Conservation (phyloP, 2,113 vertebrate species). For the Psophia crepitans region DNA sequence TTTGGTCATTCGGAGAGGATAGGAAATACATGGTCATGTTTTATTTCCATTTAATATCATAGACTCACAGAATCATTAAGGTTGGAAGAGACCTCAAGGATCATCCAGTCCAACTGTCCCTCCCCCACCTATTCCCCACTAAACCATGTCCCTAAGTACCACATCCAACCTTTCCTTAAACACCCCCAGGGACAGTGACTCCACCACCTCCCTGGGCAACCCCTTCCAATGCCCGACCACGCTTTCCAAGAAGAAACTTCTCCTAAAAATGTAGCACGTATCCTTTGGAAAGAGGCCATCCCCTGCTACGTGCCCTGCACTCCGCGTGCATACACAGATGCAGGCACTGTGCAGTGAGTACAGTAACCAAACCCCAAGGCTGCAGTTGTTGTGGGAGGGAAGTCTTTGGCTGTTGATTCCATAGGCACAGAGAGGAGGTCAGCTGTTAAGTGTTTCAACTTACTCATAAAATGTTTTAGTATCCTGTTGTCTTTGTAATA, state of each 20-base stretch:
- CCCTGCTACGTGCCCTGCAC: not conserved
- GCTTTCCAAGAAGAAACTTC: too few species aligned
- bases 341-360: not conserved
- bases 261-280: too few species aligned
- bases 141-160: too few species aligned
- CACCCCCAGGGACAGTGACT: too few species aligned
- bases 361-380: not conserved
- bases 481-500: not conserved
- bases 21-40: not conserved
- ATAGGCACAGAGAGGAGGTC: not conserved
- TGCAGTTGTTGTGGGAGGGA: not conserved
- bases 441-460: not conserved
- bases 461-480: not conserved
- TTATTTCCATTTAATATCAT: slow-evolving; percentile 11
- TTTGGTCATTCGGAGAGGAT: not conserved
- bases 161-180: too few species aligned
- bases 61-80: too few species aligned
- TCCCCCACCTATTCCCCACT: too few species aligned
- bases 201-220: too few species aligned
- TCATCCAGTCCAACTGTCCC: too few species aligned
- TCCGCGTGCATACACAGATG: not conserved
- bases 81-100: too few species aligned
- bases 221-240: too few species aligned
- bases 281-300: not conserved
- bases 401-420: not conserved